Conservation (phyloP, 2,797 vertebrate genomes). For the Pseudochirops cupreus region DNA sequence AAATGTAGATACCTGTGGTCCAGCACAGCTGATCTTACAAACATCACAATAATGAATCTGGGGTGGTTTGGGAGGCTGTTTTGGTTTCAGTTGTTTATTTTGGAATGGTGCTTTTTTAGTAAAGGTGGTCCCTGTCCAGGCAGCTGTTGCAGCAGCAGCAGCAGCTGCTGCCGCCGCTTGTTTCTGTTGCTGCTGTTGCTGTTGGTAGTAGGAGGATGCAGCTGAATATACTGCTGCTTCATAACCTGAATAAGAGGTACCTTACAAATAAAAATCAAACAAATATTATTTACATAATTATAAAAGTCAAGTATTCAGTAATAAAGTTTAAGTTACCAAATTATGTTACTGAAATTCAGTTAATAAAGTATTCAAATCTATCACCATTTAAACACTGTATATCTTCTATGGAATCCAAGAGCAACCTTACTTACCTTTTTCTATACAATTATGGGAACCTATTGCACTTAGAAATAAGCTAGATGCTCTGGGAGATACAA, state of each 20-base stretch:
- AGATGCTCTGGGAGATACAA: slow-evolving; percentile 17
- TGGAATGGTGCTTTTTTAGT: slow-evolving; percentile 97
- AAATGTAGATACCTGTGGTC: slow-evolving; percentile 92
- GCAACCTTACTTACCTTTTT: slow-evolving; percentile 44
- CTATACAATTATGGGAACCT: slow-evolving; percentile 24
- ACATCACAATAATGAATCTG: slow-evolving; percentile 99
- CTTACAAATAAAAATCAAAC: slow-evolving; percentile 85
- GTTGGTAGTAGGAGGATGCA: slow-evolving; percentile 97
- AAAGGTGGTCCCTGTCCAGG: slow-evolving; percentile 96
- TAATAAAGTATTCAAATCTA: slow-evolving; percentile 33
- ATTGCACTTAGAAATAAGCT: slow-evolving; percentile 31
- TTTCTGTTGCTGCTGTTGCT: slow-evolving; percentile 93
- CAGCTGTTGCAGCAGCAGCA: slow-evolving; percentile 94
- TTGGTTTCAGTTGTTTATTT: slow-evolving; percentile 96
- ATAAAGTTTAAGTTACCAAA: slow-evolving; percentile 46
- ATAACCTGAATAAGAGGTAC: slow-evolving; percentile 97
- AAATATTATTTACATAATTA: slow-evolving; percentile 73
- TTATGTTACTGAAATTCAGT: slow-evolving; percentile 55
- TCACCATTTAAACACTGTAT: slow-evolving; percentile 62
- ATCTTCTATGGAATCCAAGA: slow-evolving; percentile 40
- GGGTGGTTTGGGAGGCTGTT: slow-evolving; percentile 97
- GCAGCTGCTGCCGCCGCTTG: slow-evolving; percentile 93
- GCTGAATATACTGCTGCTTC: slow-evolving; percentile 99
- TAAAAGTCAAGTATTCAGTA: slow-evolving; percentile 51
- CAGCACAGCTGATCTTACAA: slow-evolving; percentile 99